phyloP scores from a whole-genome alignment of 2,797 vertebrate species.

The Malacoraja senta region DNA sequence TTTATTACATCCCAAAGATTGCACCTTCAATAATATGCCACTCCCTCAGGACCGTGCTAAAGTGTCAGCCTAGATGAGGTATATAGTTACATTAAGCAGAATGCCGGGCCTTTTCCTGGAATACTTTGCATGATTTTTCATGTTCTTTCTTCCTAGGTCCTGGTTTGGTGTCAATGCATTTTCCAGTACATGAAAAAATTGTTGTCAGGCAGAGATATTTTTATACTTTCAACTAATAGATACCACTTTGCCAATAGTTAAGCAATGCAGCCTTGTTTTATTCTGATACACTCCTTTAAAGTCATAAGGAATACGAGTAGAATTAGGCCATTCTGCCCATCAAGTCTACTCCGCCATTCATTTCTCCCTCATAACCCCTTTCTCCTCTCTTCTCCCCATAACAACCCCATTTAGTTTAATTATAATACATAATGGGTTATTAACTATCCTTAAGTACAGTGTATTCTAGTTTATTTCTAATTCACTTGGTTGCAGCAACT shows the following conservation, averaged over 20 bases:
- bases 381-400: no score
- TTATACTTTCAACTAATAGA: no score
- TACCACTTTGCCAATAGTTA: neutral
- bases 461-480: neutral
- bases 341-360: no score
- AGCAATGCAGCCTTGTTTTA: neutral
- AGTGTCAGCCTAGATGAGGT: neutral
- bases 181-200: neutral
- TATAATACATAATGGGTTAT: neutral
- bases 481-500: neutral
- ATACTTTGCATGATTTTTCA: neutral
- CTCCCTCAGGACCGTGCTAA: neutral
- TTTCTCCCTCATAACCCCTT: no score
- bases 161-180: neutral
- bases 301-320: no score
- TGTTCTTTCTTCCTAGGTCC: neutral
- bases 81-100: neutral
- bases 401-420: neutral
- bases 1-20: neutral
- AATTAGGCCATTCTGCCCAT: no score
- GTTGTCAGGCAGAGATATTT: neutral
- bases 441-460: neutral
- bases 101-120: neutral
- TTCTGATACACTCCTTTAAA: neutral
- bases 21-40: neutral